Evolutionary conservation across 2,797 vertebrate genomes (phyloP), one percentile per base, ranked within the genome.

Genomic region (Anguilla pacifica): DNA sequence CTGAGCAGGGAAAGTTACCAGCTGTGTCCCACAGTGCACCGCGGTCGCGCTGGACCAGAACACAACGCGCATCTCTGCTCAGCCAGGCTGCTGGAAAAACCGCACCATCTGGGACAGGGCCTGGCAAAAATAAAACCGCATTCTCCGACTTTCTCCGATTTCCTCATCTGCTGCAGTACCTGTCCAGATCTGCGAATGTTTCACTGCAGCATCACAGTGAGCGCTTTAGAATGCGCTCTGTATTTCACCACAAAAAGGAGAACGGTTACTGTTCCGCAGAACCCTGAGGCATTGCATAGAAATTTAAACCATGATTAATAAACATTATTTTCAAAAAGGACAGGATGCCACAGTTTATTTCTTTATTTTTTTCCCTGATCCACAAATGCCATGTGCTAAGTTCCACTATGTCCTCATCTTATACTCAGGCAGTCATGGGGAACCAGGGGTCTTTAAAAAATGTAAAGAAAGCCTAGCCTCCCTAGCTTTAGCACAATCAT

Each of bases 11-110:
- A 88, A 39, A 87, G 25, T 51, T 84, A 35, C 28, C 55, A 86
- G 88, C 88, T 83, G 89, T 88, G 87, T 81, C 53, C 89, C 86
- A 55, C 89, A 86, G 86, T 59, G 51, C 89, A 85, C 90, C 89
- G 87, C 53, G 49, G 46, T 84, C 19, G n/a, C 5, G 15, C 53
- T 57, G 83, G 46, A 39, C 83, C 46, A 51, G 35, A 86, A 82
- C 90, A 93, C 91, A 49, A 55, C 13, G 49, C 35, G 1, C 85
- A 55, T 64, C 43, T 17, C n/a, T 35, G 57, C 83, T 91, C 88
- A 88, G 87, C 84, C 89, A 90, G 88, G 91, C 88, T 89, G 91
- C 92, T 92, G 92, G 90, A 59, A 86, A 85, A 90, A 88, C 61
- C 19, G 74, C 57, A 85, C 83, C 46, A 77, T 77, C 67, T 87